Percentiles rank a stretch among this genome's conserved stretches.
These are phyloP conservation scores for Germaria angustata DNA, from an alignment of 2,888 invertebrate species.

Conservation along the genomic window DNA sequence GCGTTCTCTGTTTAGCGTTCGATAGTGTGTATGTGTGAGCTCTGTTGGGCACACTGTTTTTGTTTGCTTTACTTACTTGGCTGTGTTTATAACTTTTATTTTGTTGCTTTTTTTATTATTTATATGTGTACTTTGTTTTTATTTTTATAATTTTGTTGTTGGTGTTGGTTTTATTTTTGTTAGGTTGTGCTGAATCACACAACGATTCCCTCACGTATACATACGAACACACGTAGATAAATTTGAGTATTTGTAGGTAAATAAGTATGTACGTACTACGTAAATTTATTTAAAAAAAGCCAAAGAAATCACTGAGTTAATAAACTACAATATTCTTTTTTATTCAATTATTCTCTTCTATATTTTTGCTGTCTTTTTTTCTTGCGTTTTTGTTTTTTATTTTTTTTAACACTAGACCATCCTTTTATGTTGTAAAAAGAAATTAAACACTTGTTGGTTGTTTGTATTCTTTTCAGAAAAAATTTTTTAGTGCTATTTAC, in stretches of 20 bases:
- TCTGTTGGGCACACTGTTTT: conserved; percentile 46
- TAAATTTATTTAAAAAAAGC: conserved; percentile 59
- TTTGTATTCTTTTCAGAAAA: not conserved
- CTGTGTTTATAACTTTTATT: conserved; percentile 59
- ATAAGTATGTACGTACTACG: conserved; percentile 57
- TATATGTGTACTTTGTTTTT: conserved; percentile 58
- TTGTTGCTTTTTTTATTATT: conserved; percentile 30
- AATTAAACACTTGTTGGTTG: conserved; percentile 53
- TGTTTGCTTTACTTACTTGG: conserved; percentile 58
- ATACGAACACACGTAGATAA: conserved; percentile 23
- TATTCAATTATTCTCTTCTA: conserved; percentile 51
- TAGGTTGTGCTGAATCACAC: conserved; percentile 66
- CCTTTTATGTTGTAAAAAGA: conserved; percentile 17
- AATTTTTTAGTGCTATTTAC: conserved; percentile 27
- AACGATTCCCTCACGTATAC: conserved; percentile 46
- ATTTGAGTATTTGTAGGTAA: conserved; percentile 48
- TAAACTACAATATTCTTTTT: conserved; percentile 49
- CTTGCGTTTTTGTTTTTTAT: not conserved
- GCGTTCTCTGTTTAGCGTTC: conserved; percentile 63
- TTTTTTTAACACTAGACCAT: conserved; percentile 22
- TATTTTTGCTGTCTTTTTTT: conserved; percentile 21
- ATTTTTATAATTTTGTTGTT: conserved; percentile 46
- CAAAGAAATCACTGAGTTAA: conserved; percentile 54
- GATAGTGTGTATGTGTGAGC: conserved; percentile 20
- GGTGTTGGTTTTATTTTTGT: conserved; percentile 61